Conservation (phyloP, 2,797 vertebrate species). For the Coluber constrictor region DNA sequence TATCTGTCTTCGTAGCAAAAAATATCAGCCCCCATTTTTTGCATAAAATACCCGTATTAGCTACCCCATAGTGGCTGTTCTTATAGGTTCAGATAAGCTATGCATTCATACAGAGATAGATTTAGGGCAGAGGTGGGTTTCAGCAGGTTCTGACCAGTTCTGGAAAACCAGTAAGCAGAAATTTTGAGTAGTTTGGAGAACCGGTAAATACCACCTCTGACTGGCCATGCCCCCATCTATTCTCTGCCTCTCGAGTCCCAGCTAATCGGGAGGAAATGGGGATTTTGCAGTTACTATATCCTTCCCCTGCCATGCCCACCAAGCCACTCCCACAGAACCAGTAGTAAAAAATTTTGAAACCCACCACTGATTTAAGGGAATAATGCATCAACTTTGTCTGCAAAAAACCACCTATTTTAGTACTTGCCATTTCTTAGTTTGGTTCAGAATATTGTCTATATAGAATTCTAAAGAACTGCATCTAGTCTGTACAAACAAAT, state of each 20-base stretch:
- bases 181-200: too few relatives aligned
- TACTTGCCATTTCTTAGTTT: neutral
- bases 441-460: neutral
- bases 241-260: too few relatives aligned
- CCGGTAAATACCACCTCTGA: too few relatives aligned
- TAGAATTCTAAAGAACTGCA: neutral
- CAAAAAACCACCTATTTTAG: neutral
- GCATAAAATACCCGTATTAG: constrained; percentile 40
- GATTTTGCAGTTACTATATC: too few relatives aligned
- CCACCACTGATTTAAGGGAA: too few relatives aligned
- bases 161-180: too few relatives aligned
- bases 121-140: neutral
- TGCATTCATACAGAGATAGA: neutral
- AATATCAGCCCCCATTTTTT: constrained; percentile 6
- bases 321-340: too few relatives aligned
- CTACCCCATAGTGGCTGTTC: constrained; percentile 38
- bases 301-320: too few relatives aligned
- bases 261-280: too few relatives aligned
- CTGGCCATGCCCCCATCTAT: too few relatives aligned
- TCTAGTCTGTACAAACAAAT: neutral
- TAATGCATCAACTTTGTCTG: neutral
- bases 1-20: constrained; percentile 32
- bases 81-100: constrained; percentile 44
- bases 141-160: too few relatives aligned
- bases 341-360: too few relatives aligned